phyloP scores from a whole-genome alignment of 2,888 invertebrate species.

The Oxytorus armatus region DNA sequence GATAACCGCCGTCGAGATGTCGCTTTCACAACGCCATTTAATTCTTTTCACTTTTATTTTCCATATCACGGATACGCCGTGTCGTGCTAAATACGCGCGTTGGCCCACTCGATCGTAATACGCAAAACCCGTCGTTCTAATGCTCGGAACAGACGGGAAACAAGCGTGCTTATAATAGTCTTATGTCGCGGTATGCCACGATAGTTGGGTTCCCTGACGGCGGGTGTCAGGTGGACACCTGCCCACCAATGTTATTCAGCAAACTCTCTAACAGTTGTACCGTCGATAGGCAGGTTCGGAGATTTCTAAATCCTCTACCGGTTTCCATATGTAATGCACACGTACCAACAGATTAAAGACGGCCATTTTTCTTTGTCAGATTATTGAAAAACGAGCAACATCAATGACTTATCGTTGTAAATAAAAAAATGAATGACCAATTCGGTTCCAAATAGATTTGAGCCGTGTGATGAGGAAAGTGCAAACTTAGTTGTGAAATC shows the following conservation, averaged over 20 bases:
- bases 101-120: slow-evolving; percentile 21
- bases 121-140: slow-evolving; percentile 28
- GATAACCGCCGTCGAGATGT: slow-evolving; percentile 31
- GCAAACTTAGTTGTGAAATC: neutral
- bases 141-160: slow-evolving; percentile 32
- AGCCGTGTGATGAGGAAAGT: neutral
- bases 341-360: neutral
- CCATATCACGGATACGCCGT: slow-evolving; percentile 6
- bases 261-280: slow-evolving; percentile 9
- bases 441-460: neutral
- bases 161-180: slow-evolving; percentile 28
- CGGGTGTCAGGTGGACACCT: slow-evolving; percentile 26
- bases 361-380: neutral
- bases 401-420: no score
- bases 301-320: neutral
- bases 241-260: slow-evolving; percentile 1
- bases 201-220: slow-evolving; percentile 10
- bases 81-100: slow-evolving; percentile 35
- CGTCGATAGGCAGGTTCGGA: neutral
- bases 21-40: slow-evolving; percentile 35
- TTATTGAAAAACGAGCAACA: neutral
- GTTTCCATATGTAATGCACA: neutral
- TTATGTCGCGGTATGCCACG: neutral
- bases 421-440: no score
- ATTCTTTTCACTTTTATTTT: slow-evolving; percentile 27